These are phyloP conservation scores for Alectoris magna DNA, from an alignment of 2,797 vertebrate species.

Conservation along the genomic window DNA sequence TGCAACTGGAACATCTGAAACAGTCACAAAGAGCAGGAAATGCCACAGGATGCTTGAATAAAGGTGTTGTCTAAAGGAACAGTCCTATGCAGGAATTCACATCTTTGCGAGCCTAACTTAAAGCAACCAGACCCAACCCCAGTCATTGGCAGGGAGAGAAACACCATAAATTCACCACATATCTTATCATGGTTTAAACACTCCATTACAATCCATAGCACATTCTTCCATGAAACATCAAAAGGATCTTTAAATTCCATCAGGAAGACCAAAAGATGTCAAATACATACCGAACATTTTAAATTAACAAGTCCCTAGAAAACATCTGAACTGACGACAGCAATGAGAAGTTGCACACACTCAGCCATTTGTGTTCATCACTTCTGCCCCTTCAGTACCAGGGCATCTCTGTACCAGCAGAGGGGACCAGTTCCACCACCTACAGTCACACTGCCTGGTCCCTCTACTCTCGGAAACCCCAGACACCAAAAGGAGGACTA, in stretches of 20 bases:
- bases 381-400: not conserved
- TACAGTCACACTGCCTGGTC: accelerated
- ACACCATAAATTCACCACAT: not conserved
- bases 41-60: not conserved
- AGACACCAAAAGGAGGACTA: accelerated
- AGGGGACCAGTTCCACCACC: not conserved
- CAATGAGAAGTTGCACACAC: accelerated
- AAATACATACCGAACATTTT: accelerated
- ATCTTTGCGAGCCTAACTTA: not conserved
- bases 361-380: accelerated
- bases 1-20: not conserved
- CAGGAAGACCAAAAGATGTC: not conserved
- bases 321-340: accelerated
- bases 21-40: not conserved
- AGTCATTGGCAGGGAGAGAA: not conserved
- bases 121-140: not conserved
- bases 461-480: accelerated
- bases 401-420: not conserved
- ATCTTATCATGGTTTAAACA: not conserved
- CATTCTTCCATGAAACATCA: not conserved
- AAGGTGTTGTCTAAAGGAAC: not conserved
- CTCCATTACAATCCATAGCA: not conserved
- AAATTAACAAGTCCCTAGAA: not conserved
- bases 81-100: not conserved
- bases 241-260: not conserved